phyloP scores from a whole-genome alignment of 2,888 invertebrate species.

The Thera britannica region DNA sequence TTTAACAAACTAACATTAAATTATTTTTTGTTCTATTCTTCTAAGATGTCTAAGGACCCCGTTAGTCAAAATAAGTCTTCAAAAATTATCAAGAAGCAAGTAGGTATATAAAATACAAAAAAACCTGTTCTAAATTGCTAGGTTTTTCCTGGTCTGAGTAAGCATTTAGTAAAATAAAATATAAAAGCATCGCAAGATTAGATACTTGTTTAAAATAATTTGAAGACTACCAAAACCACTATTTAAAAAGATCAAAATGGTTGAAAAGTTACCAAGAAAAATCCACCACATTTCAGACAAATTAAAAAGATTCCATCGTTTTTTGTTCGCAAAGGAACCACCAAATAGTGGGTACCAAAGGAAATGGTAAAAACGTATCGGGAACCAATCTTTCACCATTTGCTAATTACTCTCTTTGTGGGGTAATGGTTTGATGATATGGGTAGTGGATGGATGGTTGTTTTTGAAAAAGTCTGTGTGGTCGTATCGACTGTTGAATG shows the following conservation, averaged over 20 bases:
- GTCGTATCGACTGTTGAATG: background rate
- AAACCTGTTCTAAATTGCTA: no score
- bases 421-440: constrained; percentile 14
- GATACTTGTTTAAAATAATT: background rate
- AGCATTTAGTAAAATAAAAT: no score
- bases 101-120: no score
- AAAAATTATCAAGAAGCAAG: no score
- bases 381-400: constrained; percentile 63
- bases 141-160: no score
- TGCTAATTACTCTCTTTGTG: constrained; percentile 68
- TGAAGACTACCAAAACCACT: background rate
- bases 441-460: constrained; percentile 14
- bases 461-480: constrained; percentile 18
- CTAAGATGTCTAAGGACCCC: no score
- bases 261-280: constrained; percentile 27
- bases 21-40: no score
- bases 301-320: constrained; percentile 34
- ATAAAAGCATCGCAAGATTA: background rate
- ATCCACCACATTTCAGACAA: constrained; percentile 42
- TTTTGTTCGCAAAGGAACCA: constrained; percentile 41
- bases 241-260: constrained; percentile 1
- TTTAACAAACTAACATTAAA: no score
- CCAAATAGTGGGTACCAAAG: constrained; percentile 37
- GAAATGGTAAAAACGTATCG: constrained; percentile 46
- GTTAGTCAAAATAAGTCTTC: no score